A percentile compares a stretch with the other conserved stretches of the same genome.
These are phyloP conservation scores for Rhamnusium bicolor DNA, from an alignment of 2,888 invertebrate genomes.

Conservation along the genomic window DNA sequence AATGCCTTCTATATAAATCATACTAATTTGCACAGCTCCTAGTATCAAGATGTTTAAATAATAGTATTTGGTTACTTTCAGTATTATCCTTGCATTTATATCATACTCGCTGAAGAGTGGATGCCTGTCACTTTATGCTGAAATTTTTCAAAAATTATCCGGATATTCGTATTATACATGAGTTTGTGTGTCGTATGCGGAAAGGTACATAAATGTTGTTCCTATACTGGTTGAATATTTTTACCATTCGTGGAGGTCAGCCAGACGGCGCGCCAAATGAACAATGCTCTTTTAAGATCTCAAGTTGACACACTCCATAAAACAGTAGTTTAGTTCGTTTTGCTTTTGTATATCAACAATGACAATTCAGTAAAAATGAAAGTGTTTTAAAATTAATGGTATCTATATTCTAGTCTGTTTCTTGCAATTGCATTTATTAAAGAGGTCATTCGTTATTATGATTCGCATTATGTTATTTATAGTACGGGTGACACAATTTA, in stretches of 20 bases:
- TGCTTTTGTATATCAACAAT: background rate
- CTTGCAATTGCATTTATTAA: background rate
- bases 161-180: background rate
- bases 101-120: background rate
- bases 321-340: background rate
- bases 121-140: background rate
- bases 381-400: background rate
- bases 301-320: background rate
- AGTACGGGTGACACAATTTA: background rate
- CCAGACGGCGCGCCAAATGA: background rate
- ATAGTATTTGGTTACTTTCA: background rate
- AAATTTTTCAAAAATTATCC: too few relatives aligned
- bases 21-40: background rate
- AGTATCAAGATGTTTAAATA: background rate
- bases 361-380: background rate
- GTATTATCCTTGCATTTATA: background rate
- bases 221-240: background rate
- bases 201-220: constrained; percentile 3
- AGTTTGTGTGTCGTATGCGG: background rate
- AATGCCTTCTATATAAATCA: too few relatives aligned
- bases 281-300: background rate
- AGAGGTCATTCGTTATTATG: background rate
- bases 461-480: constrained; percentile 6
- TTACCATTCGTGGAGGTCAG: too few relatives aligned
- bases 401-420: background rate